Evolutionary conservation across 2,888 invertebrate species (phyloP).

Genomic region (Clusia tigrina): DNA sequence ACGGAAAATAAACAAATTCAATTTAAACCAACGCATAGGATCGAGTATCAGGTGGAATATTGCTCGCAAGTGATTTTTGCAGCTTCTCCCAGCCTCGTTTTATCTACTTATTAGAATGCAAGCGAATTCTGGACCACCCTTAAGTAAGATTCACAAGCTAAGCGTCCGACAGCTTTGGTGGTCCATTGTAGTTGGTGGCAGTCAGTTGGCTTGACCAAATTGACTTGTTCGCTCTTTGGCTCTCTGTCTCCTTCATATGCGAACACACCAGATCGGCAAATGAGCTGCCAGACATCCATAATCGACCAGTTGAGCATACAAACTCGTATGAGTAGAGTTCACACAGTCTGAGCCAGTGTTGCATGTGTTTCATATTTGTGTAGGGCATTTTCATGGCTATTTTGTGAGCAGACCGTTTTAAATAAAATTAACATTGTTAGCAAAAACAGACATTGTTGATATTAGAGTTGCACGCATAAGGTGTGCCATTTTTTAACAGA

Average conservation of each 20-base stretch:
- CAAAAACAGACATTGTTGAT: too few species aligned
- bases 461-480: too few species aligned
- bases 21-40: slow-evolving; percentile 10
- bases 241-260: not conserved
- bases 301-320: too few species aligned
- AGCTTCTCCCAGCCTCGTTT: slow-evolving; percentile 27
- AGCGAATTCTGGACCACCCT: slow-evolving; percentile 49
- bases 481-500: too few species aligned
- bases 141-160: slow-evolving; percentile 6
- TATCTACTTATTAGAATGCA: slow-evolving; percentile 12
- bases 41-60: slow-evolving; percentile 47
- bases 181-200: slow-evolving; percentile 19
- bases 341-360: too few species aligned
- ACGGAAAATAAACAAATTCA: slow-evolving; percentile 12
- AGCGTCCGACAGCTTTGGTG: slow-evolving; percentile 28
- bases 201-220: not conserved
- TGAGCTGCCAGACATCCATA: too few species aligned
- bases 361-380: too few species aligned
- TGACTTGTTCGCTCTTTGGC: not conserved
- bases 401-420: too few species aligned
- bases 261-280: too few species aligned
- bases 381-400: too few species aligned
- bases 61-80: slow-evolving; percentile 37
- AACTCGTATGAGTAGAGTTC: too few species aligned
- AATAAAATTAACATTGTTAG: too few species aligned